phyloP scores from a whole-genome alignment of 1,140 invertebrate species.

The Macrocentrus cingulum region DNA sequence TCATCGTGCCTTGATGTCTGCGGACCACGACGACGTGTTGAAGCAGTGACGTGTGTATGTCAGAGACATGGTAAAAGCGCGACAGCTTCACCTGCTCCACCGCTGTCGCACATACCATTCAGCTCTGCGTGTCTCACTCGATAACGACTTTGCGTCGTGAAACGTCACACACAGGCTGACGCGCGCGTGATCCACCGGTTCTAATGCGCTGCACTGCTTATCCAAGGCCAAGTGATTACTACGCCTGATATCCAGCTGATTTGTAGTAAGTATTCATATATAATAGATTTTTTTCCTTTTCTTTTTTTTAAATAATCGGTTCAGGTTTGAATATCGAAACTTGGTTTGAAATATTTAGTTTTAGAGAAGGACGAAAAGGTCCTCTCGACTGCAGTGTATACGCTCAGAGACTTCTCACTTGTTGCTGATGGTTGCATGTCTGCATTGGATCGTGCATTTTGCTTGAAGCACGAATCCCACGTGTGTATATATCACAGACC shows the following conservation, averaged over 20 bases:
- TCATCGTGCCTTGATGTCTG: neutral
- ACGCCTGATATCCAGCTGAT: too few relatives aligned
- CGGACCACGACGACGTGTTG: neutral
- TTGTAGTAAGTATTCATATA: too few relatives aligned
- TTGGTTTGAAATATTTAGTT: neutral
- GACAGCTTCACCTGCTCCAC: neutral
- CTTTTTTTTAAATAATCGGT: neutral
- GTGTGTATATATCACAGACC: neutral
- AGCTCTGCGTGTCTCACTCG: neutral
- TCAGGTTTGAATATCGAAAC: neutral
- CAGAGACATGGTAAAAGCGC: neutral
- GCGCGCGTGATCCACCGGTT: neutral
- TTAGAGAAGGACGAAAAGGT: too few relatives aligned
- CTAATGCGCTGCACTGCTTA: neutral
- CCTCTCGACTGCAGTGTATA: too few relatives aligned
- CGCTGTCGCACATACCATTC: neutral
- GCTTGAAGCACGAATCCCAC: slow-evolving; percentile 43
- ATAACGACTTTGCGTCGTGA: neutral
- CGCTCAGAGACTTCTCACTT: slow-evolving; percentile 48
- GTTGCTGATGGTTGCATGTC: slow-evolving; percentile 56
- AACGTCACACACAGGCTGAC: neutral
- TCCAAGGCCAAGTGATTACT: too few relatives aligned
- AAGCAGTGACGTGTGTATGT: neutral
- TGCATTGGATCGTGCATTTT: slow-evolving; percentile 42
- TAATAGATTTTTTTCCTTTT: too few relatives aligned